These are phyloP conservation scores for Thamnophis sirtalis DNA, from an alignment of 2,113 vertebrate species.

Conservation along the genomic window DNA sequence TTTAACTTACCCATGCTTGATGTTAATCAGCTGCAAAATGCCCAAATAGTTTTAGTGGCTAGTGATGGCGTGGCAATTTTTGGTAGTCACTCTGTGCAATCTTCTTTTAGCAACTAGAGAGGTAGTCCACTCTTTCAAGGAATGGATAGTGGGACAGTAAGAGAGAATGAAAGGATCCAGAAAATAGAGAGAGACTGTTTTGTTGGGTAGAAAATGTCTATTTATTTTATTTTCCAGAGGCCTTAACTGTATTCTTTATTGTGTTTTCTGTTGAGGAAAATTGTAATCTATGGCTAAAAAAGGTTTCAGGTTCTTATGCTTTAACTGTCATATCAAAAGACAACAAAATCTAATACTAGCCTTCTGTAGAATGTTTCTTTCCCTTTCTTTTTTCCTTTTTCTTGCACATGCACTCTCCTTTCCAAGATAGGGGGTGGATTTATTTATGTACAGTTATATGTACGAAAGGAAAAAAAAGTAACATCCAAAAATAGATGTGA, in stretches of 20 bases:
- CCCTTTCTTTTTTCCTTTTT: neutral
- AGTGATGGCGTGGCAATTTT: neutral
- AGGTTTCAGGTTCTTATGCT: constrained; percentile 40
- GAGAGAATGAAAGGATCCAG: neutral
- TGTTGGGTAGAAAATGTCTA: neutral
- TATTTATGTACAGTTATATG: neutral
- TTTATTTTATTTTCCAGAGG: neutral
- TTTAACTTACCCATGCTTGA: neutral
- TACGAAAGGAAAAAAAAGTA: neutral
- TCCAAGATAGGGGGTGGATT: constrained; percentile 10
- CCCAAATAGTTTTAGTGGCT: neutral
- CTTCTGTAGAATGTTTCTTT: constrained; percentile 27
- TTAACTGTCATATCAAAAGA: neutral
- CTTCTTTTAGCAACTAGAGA: neutral
- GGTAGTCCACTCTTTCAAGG: neutral
- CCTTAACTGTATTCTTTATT: neutral
- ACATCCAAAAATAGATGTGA: constrained; percentile 29
- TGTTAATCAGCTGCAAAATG: neutral
- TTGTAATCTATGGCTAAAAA: constrained; percentile 4
- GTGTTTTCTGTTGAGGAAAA: neutral
- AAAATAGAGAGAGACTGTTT: neutral
- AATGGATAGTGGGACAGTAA: neutral
- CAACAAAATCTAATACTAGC: constrained; percentile 13
- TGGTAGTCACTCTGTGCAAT: neutral
- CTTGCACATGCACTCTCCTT: constrained; percentile 21